A percentile compares a stretch with the other conserved stretches of the same genome.
These are phyloP conservation scores for Galaxias olidus DNA, from an alignment of 2,797 vertebrate genomes.

Conservation along the genomic window DNA sequence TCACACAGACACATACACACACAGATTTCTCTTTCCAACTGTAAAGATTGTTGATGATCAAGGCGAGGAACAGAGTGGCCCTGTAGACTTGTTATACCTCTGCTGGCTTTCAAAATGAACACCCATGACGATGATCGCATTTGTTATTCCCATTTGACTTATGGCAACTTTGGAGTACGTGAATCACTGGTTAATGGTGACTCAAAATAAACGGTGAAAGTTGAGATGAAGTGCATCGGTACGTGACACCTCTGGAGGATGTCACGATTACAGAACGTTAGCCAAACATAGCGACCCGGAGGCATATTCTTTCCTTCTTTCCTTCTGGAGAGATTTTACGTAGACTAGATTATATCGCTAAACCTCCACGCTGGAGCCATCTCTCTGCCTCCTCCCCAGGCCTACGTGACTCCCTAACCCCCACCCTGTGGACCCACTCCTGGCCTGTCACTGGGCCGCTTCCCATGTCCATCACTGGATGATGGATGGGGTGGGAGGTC, in stretches of 20 bases:
- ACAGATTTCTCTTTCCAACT: slow-evolving; percentile 50
- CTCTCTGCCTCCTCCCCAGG: slow-evolving; percentile 35
- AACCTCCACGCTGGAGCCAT: slow-evolving; percentile 25
- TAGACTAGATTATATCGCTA: slow-evolving; percentile 66
- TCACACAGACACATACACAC: slow-evolving; percentile 46
- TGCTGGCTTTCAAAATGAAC: slow-evolving; percentile 47
- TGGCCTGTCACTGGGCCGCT: slow-evolving; percentile 75
- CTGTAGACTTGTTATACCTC: slow-evolving; percentile 63
- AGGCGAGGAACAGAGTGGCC: slow-evolving; percentile 59
- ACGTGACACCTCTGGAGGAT: no score
- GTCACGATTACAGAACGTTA: no score
- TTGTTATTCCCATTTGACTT: slow-evolving; percentile 52
- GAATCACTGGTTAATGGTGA: no score
- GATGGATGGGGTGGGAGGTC: slow-evolving; percentile 85
- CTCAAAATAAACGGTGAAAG: no score
- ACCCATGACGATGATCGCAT: slow-evolving; percentile 50
- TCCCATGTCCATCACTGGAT: slow-evolving; percentile 80
- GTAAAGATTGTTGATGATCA: slow-evolving; percentile 67
- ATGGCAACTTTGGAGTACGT: slow-evolving; percentile 24
- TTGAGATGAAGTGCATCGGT: no score
- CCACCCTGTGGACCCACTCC: slow-evolving; percentile 29
- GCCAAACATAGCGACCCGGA: no score
- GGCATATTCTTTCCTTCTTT: no score
- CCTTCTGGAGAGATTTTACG: slow-evolving; percentile 8
- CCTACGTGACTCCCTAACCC: slow-evolving; percentile 1